Base-by-base conservation (phyloP, 2,797 vertebrate species). In the Podargus strigoides region DNA sequence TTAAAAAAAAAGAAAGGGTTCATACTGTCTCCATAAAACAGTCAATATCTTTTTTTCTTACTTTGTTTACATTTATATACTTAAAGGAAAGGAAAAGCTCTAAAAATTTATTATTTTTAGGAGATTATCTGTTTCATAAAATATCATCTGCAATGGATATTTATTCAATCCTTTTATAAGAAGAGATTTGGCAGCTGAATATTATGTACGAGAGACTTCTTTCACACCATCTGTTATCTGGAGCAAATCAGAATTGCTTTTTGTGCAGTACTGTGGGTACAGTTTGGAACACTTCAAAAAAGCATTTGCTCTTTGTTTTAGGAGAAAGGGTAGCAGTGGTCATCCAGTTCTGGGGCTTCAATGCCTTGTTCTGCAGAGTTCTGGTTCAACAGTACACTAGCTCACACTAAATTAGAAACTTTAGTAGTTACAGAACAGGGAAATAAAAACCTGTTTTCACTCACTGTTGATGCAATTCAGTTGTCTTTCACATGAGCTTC, bases 151-250 rank as follows among this genome's bases (percentile, higher is more conserved):
- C 30, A 67, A 10, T 55, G 81, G 76, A 68, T 95, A 92, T 93
- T 87, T 94, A 94, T 86, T 94, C 75, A 96, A 93, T 83, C 81
- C 72, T 93, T 93, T 92, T 89, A 89, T 85, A 95, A 94, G 81
- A 87, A 79, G 60, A 87, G 77, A 93, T 94, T 94, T 95, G 91
- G 89, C 94, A 97, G 92, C 82, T 89, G 79, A 96, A 44, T 82
- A 75, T 79, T 92, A 93, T 79, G 49, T 91, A 80, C 92, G 89
- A 94, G 93, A 93, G 79, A 90, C 56, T 94, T 92, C 36, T 92
- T 96, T 93, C 79, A 80, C 68, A 87, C 91, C 93, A 96, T 94
- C 94, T 97, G 95, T 81, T 96, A 91, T 94, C 82, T 90, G 81
- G 63, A 90, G 36, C 27, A 96, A 94, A 90, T 97, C 74, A 49